phyloP scores from a whole-genome alignment of 1,140 invertebrate genomes.

The Pararge aegeria region DNA sequence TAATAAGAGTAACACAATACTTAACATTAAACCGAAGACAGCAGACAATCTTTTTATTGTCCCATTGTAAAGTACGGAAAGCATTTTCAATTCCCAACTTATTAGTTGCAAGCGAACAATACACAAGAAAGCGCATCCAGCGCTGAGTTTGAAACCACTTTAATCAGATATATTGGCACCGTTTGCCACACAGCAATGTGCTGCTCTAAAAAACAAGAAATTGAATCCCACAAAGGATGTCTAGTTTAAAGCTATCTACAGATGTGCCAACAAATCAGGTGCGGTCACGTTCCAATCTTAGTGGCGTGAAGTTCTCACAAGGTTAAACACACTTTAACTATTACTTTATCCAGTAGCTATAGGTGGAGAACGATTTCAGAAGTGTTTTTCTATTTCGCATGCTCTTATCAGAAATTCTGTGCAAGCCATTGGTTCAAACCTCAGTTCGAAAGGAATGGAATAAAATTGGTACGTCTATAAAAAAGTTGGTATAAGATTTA shows the following conservation, averaged over 20 bases:
- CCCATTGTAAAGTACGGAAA: background rate
- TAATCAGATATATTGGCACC: conserved; percentile 13
- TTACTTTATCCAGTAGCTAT: too few relatives aligned
- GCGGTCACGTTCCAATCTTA: conserved; percentile 65
- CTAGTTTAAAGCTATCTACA: conserved; percentile 46
- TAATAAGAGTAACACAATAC: too few relatives aligned
- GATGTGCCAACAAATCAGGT: conserved; percentile 26
- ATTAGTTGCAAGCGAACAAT: conserved; percentile 1
- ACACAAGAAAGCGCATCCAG: conserved; percentile 5
- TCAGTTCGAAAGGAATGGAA: too few relatives aligned
- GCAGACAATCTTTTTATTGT: background rate
- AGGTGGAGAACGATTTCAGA: too few relatives aligned
- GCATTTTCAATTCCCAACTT: background rate
- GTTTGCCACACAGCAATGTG: conserved; percentile 31
- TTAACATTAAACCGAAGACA: background rate
- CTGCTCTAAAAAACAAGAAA: conserved; percentile 34
- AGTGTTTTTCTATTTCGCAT: too few relatives aligned
- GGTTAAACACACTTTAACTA: too few relatives aligned
- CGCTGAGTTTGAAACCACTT: conserved; percentile 2
- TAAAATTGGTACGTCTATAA: too few relatives aligned
- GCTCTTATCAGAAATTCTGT: too few relatives aligned
- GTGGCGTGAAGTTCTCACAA: too few relatives aligned
- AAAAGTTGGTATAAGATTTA: too few relatives aligned
- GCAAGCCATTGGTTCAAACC: too few relatives aligned
- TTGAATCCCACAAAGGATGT: conserved; percentile 47